A percentile compares a stretch with the other conserved stretches of the same genome.
Evolutionary conservation across 2,888 invertebrate genomes (phyloP).

Genomic region (Metopia argyrocephala): DNA sequence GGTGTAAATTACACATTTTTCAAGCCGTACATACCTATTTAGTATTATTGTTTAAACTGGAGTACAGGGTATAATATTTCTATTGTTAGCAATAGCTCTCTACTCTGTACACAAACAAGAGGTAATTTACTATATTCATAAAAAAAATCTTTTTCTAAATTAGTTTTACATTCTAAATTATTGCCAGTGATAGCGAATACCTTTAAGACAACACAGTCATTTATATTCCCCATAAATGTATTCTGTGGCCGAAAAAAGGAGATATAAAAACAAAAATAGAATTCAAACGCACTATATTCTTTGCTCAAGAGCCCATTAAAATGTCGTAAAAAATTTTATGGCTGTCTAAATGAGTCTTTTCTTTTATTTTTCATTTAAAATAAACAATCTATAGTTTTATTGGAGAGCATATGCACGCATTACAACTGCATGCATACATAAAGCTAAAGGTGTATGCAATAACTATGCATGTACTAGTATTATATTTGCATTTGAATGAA

Average conservation of each 20-base stretch:
- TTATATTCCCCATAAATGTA: constrained; percentile 15
- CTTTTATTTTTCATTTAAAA: constrained; percentile 68
- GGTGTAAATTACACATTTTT: too few species aligned
- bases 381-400: constrained; percentile 77
- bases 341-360: constrained; percentile 76
- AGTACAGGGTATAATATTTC: too few species aligned
- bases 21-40: too few species aligned
- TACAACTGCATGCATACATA: too few species aligned
- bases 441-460: too few species aligned
- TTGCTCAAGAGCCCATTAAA: constrained; percentile 77
- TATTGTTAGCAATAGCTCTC: background rate
- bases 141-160: constrained; percentile 33
- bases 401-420: too few species aligned
- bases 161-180: constrained; percentile 53
- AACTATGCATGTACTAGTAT: constrained; percentile 42
- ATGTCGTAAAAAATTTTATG: constrained; percentile 78
- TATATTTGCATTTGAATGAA: background rate
- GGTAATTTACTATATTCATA: background rate
- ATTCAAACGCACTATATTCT: constrained; percentile 66
- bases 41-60: too few species aligned
- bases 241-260: background rate
- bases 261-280: constrained; percentile 9
- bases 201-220: constrained; percentile 11
- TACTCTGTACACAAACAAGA: background rate
- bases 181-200: constrained; percentile 32